Base-by-base conservation (phyloP, 2,888 invertebrate genomes). In the Pyrocoelia pectoralis region DNA sequence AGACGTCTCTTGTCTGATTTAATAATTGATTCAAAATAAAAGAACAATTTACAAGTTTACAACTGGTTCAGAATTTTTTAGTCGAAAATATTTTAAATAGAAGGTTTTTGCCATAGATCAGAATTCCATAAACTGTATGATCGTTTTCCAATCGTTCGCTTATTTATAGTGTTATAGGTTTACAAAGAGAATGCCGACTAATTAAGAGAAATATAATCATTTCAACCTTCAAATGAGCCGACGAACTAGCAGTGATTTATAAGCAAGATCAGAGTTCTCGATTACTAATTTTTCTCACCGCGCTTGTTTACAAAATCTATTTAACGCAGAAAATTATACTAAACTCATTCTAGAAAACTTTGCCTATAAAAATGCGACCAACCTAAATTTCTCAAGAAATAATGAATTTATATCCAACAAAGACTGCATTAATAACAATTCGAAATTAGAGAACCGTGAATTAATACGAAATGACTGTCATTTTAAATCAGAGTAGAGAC, bases 161-260 rank as follows among this genome's bases (percentile, higher is more conserved):
- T 56, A 43, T 56, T 56, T 56, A 56, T 56, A 18, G 46, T 50
- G 55, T 62, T 24, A 24, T 60, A 53, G 33, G 56, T 28, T 50
- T 51, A 65, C 61, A 65, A 65, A 65, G 65, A 53, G 24, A 50
- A 65, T 61, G 65, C 65, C 65, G 65, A 56, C 65, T 65, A 65
- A 65, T 65, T 65, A 65, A 65, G 49, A 57, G 65, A 65, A 65
- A 65, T 64, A 64, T 59, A 64, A 64, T 64, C 55, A 60, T 64
- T 64, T 60, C 60, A 64, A 64, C 64, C 64, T 64, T 64, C 64
- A 64, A 56, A 64, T 60, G 59, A 51, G 64, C 64, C 64, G 64
- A 59, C 64, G 48, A 60, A 56, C 59, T 51, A 53, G 19, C 17
- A 50, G 56, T 64, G 64, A 64, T 64, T 64, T 64, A 64, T 64